phyloP scores from a whole-genome alignment of 2,113 vertebrate species.

The human (Homo sapiens) region DNA sequence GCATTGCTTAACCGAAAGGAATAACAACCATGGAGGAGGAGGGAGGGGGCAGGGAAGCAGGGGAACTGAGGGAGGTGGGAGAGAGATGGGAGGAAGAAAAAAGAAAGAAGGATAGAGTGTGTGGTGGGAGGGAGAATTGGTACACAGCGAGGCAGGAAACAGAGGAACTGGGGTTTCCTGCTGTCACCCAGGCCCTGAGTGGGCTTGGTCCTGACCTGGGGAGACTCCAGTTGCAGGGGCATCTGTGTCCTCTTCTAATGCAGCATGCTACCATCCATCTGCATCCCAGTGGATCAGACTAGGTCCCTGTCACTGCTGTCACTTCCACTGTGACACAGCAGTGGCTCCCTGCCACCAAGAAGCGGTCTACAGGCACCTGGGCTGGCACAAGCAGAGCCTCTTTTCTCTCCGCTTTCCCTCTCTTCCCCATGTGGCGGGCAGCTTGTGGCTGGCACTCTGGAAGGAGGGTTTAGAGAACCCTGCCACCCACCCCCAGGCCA shows the following conservation, averaged over 20 bases:
- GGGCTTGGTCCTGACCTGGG: constrained; percentile 26
- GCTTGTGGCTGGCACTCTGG: constrained; percentile 48
- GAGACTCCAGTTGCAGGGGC: constrained; percentile 41
- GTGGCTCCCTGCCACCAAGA: constrained; percentile 8
- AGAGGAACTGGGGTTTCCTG: neutral
- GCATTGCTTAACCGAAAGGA: neutral
- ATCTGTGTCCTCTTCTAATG: constrained; percentile 65
- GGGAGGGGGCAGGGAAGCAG: neutral
- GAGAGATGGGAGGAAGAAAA: neutral
- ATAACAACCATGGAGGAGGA: neutral
- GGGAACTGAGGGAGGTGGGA: too few relatives aligned
- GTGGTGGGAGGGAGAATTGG: neutral
- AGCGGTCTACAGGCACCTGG: constrained; percentile 9
- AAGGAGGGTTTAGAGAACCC: constrained; percentile 11
- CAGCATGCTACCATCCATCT: constrained; percentile 70
- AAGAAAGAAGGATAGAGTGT: neutral
- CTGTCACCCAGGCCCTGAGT: neutral
- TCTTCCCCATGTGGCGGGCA: constrained; percentile 68
- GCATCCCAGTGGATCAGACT: constrained; percentile 61
- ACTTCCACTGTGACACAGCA: constrained; percentile 50
- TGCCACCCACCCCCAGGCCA: neutral
- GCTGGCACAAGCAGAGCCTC: constrained; percentile 76
- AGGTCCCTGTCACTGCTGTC: constrained; percentile 73
- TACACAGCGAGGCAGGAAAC: too few relatives aligned
- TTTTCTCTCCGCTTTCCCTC: neutral